A percentile compares a stretch with the other conserved stretches of the same genome.
phyloP scores from a whole-genome alignment of 2,888 invertebrate genomes.

The Microchrysa polita region DNA sequence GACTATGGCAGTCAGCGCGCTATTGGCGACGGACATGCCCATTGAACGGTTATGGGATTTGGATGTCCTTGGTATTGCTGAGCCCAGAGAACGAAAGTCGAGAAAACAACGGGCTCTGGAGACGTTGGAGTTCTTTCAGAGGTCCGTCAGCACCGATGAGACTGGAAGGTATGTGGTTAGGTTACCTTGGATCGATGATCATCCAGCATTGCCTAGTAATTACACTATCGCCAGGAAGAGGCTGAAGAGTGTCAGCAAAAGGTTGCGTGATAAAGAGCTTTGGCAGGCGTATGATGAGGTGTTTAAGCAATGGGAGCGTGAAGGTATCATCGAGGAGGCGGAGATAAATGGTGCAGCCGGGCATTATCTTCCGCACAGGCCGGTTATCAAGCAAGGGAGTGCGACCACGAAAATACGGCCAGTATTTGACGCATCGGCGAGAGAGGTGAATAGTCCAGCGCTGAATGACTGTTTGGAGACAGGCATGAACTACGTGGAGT shows the following conservation, averaged over 20 bases:
- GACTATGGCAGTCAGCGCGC: not conserved
- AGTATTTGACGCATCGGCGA: not conserved
- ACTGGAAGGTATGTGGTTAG: too few species aligned
- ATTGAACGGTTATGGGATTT: too few species aligned
- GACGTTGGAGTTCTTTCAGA: not conserved
- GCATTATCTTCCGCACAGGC: not conserved
- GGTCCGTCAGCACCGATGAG: too few species aligned
- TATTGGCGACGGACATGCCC: too few species aligned
- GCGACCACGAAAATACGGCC: conserved; percentile 9
- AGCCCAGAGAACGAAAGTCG: too few species aligned
- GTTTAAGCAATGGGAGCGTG: too few species aligned
- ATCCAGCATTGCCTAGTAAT: too few species aligned
- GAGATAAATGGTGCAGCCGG: not conserved
- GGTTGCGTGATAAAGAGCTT: not conserved
- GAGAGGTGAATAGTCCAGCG: not conserved
- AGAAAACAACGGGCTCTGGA: not conserved
- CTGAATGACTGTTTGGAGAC: not conserved
- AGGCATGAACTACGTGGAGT: not conserved
- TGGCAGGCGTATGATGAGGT: too few species aligned
- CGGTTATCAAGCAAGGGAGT: not conserved
- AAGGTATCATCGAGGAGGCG: not conserved
- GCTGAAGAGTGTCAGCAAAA: too few species aligned
- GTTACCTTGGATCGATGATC: too few species aligned
- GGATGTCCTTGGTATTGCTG: too few species aligned
- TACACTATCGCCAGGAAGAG: too few species aligned